These are phyloP conservation scores for Diadophis punctatus DNA, from an alignment of 2,113 vertebrate species.

Conservation along the genomic window DNA sequence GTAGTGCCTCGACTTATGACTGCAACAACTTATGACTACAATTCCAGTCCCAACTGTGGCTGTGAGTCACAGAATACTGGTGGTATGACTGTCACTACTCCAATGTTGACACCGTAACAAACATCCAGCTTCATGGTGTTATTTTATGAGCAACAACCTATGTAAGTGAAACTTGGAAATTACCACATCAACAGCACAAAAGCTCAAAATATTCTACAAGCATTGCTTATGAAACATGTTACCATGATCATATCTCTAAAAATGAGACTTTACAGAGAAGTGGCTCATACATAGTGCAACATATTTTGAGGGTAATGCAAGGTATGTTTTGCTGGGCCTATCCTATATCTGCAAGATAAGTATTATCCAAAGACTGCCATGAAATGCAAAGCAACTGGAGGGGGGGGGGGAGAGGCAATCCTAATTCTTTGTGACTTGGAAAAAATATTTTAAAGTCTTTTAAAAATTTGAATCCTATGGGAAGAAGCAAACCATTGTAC, in stretches of 20 bases:
- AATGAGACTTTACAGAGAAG: neutral
- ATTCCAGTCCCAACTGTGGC: neutral
- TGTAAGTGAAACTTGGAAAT: neutral
- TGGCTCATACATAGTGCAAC: neutral
- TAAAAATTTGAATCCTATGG: neutral
- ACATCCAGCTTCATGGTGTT: neutral
- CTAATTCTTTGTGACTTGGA: neutral
- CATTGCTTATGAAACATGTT: neutral
- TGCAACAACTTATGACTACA: neutral
- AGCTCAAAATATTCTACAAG: neutral
- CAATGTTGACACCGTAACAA: neutral
- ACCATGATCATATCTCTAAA: neutral
- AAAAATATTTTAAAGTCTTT: neutral
- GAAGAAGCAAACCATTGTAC: neutral
- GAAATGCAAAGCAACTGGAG: neutral
- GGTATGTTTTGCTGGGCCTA: neutral
- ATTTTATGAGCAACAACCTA: neutral
- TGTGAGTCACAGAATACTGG: neutral
- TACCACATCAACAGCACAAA: neutral
- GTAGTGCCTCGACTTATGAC: neutral
- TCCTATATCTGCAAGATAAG: neutral
- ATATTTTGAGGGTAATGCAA: neutral
- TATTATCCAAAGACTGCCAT: neutral
- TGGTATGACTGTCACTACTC: neutral
- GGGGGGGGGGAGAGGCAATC: neutral